Evolutionary conservation across 2,113 vertebrate genomes (phyloP).

Genomic region (Carlito syrichta): DNA sequence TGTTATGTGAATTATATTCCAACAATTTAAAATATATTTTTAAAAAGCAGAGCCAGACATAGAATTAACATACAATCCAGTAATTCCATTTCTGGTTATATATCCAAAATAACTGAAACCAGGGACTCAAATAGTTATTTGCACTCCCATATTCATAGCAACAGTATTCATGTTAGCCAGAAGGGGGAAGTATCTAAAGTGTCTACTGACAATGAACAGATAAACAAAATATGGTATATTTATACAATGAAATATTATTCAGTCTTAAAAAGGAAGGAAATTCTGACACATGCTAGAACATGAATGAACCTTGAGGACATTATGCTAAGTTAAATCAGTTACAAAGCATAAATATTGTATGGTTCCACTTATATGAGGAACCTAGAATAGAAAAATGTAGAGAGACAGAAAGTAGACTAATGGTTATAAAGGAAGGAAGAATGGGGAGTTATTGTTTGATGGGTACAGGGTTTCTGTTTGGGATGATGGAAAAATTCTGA

Average conservation of each 20-base stretch:
- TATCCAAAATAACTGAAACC: not conserved
- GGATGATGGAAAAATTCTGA: not conserved
- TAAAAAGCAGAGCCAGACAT: not conserved
- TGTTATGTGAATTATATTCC: not conserved
- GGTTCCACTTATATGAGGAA: not conserved
- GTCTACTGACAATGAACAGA: not conserved
- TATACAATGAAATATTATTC: not conserved
- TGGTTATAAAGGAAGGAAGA: not conserved
- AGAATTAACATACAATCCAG: conserved; percentile 4
- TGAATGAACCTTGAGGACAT: not conserved
- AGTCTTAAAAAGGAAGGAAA: conserved; percentile 26
- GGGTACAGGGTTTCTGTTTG: not conserved
- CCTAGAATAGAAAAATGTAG: not conserved
- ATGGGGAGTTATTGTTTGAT: not conserved
- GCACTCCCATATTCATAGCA: not conserved
- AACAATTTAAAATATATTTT: not conserved
- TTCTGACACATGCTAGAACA: not conserved
- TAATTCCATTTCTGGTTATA: conserved; percentile 3
- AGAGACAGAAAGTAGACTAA: not conserved
- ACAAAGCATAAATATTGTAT: not conserved
- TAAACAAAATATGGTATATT: not conserved
- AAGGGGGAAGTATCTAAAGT: not conserved
- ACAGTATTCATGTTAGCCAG: not conserved
- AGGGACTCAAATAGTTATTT: not conserved
- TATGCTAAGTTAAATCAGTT: not conserved